phyloP scores from a whole-genome alignment of 2,113 vertebrate genomes.

The Neogobius melanostomus region DNA sequence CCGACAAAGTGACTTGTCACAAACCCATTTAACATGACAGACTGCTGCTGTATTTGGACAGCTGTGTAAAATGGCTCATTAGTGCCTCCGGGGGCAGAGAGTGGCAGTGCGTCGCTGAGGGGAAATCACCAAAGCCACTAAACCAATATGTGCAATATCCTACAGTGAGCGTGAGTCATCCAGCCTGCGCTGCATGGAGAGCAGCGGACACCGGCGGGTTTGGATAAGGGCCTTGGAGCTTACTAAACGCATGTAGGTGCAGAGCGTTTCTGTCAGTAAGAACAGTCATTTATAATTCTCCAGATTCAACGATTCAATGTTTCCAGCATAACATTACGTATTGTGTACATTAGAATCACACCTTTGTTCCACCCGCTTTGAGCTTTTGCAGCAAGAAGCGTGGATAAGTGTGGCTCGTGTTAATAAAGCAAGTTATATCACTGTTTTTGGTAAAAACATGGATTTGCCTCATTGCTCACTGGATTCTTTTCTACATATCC shows the following conservation, averaged over 20 bases:
- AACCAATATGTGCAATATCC: slow-evolving; percentile 34
- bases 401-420: neutral
- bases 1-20: slow-evolving; percentile 24
- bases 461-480: no score
- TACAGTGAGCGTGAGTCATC: slow-evolving; percentile 39
- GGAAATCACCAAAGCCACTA: slow-evolving; percentile 48
- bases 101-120: slow-evolving; percentile 34
- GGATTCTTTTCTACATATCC: no score
- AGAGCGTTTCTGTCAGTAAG: neutral
- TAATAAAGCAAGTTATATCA: no score
- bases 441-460: no score
- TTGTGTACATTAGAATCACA: neutral
- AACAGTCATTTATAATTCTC: neutral
- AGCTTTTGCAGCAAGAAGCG: neutral
- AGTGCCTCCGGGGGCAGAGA: slow-evolving; percentile 22
- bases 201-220: slow-evolving; percentile 19
- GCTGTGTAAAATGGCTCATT: slow-evolving; percentile 60
- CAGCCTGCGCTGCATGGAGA: slow-evolving; percentile 38
- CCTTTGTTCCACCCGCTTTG: neutral
- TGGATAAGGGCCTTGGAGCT: slow-evolving; percentile 23
- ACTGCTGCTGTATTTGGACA: slow-evolving; percentile 65
- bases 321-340: neutral
- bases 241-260: neutral
- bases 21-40: slow-evolving; percentile 42
- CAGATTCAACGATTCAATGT: neutral